Evolutionary conservation across 1,140 invertebrate species (phyloP).

Genomic region (Drusus annulatus): DNA sequence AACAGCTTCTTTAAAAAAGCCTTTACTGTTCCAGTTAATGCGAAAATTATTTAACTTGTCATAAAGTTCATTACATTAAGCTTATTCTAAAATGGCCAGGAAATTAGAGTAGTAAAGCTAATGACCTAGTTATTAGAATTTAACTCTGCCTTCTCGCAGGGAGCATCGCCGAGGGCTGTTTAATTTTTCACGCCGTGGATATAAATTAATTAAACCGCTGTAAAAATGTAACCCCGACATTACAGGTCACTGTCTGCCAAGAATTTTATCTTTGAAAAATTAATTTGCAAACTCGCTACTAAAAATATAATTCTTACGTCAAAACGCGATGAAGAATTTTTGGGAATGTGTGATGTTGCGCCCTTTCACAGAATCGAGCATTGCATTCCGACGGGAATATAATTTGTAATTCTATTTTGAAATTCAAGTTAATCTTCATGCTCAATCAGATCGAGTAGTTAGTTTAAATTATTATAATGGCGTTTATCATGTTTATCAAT

Average conservation of each 20-base stretch:
- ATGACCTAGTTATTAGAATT: slow-evolving; percentile 19
- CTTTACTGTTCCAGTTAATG: no score
- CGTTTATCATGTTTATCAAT: no score
- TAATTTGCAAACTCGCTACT: slow-evolving; percentile 6
- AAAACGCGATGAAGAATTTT: slow-evolving; percentile 1
- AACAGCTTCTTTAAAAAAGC: no score
- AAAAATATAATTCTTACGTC: slow-evolving; percentile 3
- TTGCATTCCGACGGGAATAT: no score
- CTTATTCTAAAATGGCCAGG: background rate
- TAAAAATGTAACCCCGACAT: slow-evolving; percentile 42
- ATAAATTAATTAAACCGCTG: slow-evolving; percentile 49
- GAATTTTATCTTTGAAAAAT: slow-evolving; percentile 25
- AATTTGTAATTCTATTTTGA: no score
- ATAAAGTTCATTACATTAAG: no score
- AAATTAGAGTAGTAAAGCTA: background rate
- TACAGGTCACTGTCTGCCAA: slow-evolving; percentile 3
- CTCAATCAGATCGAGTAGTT: no score
- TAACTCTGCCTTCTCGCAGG: background rate
- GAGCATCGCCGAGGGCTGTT: slow-evolving; percentile 24
- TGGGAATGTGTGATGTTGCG: background rate
- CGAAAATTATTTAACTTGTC: no score
- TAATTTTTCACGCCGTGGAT: slow-evolving; percentile 39
- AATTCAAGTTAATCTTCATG: no score
- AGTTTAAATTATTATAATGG: no score
- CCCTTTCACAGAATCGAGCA: no score